These are phyloP conservation scores for Cheilosia vernalis DNA, from an alignment of 2,888 invertebrate genomes.

Conservation along the genomic window DNA sequence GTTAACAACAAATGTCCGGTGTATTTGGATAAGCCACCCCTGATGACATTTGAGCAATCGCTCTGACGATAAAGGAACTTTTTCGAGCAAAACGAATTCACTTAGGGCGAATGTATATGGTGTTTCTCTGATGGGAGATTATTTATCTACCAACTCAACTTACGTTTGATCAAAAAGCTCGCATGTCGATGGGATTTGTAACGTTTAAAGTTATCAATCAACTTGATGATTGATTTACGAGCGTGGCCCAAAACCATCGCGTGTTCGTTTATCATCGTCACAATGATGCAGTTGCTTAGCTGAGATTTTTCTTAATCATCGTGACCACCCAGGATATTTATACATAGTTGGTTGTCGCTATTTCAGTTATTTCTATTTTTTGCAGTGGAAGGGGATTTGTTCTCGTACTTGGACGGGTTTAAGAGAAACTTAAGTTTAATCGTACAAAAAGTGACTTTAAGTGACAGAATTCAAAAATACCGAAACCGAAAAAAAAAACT, in stretches of 20 bases:
- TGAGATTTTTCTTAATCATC: constrained; percentile 10
- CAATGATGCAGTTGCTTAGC: constrained; percentile 18
- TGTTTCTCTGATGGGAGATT: constrained; percentile 4
- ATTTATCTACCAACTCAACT: neutral
- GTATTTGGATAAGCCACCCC: neutral
- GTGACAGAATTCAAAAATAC: too few relatives aligned
- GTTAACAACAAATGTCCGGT: neutral
- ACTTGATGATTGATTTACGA: constrained; percentile 52
- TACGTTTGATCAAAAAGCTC: constrained; percentile 7
- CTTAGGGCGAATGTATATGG: constrained; percentile 30
- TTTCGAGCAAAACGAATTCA: constrained; percentile 43
- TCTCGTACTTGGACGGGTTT: too few relatives aligned
- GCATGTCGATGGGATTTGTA: constrained; percentile 22
- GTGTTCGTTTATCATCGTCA: constrained; percentile 44
- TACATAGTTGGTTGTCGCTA: neutral
- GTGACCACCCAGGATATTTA: neutral
- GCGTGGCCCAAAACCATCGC: constrained; percentile 6
- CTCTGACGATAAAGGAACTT: constrained; percentile 1
- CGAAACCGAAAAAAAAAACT: too few relatives aligned
- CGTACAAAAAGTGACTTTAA: too few relatives aligned
- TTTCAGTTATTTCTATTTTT: neutral
- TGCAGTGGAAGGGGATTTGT: too few relatives aligned
- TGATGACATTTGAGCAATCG: constrained; percentile 33
- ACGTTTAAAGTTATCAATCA: constrained; percentile 43
- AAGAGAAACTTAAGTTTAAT: too few relatives aligned